Evolutionary conservation across 2,797 vertebrate genomes (phyloP).

Genomic region (Otolemur crassicaudatus): DNA sequence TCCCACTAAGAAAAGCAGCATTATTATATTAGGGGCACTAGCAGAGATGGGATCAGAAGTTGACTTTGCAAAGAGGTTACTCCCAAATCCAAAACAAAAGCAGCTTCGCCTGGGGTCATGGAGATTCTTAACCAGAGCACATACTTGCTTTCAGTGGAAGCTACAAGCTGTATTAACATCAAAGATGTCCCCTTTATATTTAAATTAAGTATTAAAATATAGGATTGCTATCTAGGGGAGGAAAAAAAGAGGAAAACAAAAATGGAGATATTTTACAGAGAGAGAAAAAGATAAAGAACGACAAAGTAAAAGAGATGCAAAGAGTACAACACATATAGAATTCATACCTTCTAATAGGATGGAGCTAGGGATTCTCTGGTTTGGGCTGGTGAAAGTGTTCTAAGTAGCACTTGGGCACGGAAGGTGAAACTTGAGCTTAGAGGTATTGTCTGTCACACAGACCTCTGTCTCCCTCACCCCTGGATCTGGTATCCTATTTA

Average conservation of each 20-base stretch:
- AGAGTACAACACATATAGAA: not conserved
- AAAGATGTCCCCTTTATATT: not conserved
- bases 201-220: not conserved
- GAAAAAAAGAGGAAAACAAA: not conserved
- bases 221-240: not conserved
- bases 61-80: not conserved
- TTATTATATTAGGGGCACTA: too few relatives aligned
- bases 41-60: not conserved
- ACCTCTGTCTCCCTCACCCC: not conserved
- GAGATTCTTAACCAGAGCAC: not conserved
- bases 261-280: not conserved
- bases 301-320: not conserved
- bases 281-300: not conserved
- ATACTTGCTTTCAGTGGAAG: not conserved
- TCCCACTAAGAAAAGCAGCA: not conserved
- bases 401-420: not conserved
- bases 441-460: not conserved
- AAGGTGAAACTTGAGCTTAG: not conserved
- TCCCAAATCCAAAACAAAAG: not conserved
- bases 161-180: not conserved
- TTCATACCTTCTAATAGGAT: not conserved
- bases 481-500: not conserved
- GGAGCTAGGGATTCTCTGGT: not conserved
- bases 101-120: not conserved
- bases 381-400: not conserved